These are phyloP conservation scores for Buathra laborator DNA, from an alignment of 2,888 invertebrate genomes.

Conservation along the genomic window DNA sequence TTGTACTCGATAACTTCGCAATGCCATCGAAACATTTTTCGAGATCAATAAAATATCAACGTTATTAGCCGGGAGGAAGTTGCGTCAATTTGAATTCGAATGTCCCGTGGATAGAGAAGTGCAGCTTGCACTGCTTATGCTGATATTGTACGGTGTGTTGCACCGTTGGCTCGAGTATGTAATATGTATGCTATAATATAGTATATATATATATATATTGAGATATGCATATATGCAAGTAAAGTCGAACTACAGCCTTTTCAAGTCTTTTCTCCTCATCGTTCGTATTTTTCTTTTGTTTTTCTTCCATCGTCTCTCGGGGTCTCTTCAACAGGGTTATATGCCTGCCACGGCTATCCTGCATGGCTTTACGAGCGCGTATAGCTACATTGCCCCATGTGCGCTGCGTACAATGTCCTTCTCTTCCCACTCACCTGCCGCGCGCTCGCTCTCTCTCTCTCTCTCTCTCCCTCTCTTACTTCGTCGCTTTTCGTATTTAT, in stretches of 20 bases:
- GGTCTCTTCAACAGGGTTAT: constrained; percentile 37
- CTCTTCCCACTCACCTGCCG: constrained; percentile 17
- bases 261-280: constrained; percentile 28
- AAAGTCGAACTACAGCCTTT: constrained; percentile 33
- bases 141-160: constrained; percentile 40
- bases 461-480: background rate
- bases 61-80: background rate
- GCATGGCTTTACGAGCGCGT: constrained; percentile 55
- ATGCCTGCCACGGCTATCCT: constrained; percentile 38
- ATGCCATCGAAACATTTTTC: too few species aligned
- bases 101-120: background rate
- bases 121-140: constrained; percentile 13
- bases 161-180: constrained; percentile 40
- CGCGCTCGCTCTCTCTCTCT: background rate
- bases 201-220: background rate
- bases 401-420: constrained; percentile 49
- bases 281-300: constrained; percentile 13
- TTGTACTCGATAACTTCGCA: too few species aligned
- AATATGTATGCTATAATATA: constrained; percentile 53
- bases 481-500: constrained; percentile 1
- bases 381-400: constrained; percentile 44
- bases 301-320: constrained; percentile 18
- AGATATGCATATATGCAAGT: constrained; percentile 24
- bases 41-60: too few species aligned
- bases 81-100: background rate